These are phyloP conservation scores for Drosophila arizonae DNA, from an alignment of 1,140 invertebrate species.

Conservation along the genomic window DNA sequence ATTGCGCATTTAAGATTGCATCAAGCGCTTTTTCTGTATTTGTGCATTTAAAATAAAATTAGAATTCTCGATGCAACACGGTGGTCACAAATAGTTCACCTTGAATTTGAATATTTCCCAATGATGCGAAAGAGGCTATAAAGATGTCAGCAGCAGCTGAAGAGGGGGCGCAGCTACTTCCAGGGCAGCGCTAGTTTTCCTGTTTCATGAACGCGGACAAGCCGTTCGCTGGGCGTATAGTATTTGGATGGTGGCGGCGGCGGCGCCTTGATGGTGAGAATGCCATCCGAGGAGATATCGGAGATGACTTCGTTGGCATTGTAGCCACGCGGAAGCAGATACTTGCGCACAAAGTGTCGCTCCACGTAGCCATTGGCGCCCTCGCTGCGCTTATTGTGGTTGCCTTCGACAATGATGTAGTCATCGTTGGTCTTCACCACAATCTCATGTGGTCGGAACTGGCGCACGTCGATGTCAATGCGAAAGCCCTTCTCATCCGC, in stretches of 20 bases:
- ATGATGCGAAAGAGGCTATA: not conserved
- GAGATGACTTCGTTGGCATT: constrained; percentile 89
- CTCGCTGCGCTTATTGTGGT: constrained; percentile 91
- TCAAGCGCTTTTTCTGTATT: constrained; percentile 37
- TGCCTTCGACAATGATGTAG: constrained; percentile 90
- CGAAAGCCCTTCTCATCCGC: constrained; percentile 90
- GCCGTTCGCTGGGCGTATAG: constrained; percentile 62
- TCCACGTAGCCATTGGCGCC: constrained; percentile 89
- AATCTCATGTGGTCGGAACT: constrained; percentile 94
- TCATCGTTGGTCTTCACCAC: constrained; percentile 93
- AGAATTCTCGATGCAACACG: constrained; percentile 46
- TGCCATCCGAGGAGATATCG: constrained; percentile 88
- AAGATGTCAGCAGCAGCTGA: too few relatives aligned
- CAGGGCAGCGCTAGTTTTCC: constrained; percentile 74
- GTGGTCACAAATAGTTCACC: constrained; percentile 70
- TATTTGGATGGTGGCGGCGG: constrained; percentile 82
- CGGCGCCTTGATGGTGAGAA: constrained; percentile 89
- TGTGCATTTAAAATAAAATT: constrained; percentile 55
- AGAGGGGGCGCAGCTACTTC: constrained; percentile 51
- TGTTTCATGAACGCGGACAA: constrained; percentile 72
- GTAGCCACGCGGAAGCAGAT: constrained; percentile 84
- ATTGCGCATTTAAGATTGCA: constrained; percentile 68
- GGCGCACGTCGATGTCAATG: constrained; percentile 91
- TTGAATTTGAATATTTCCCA: constrained; percentile 44
- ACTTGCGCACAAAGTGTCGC: constrained; percentile 89